Evolutionary conservation across 2,888 invertebrate genomes (phyloP).

Genomic region (Cantharis rustica): DNA sequence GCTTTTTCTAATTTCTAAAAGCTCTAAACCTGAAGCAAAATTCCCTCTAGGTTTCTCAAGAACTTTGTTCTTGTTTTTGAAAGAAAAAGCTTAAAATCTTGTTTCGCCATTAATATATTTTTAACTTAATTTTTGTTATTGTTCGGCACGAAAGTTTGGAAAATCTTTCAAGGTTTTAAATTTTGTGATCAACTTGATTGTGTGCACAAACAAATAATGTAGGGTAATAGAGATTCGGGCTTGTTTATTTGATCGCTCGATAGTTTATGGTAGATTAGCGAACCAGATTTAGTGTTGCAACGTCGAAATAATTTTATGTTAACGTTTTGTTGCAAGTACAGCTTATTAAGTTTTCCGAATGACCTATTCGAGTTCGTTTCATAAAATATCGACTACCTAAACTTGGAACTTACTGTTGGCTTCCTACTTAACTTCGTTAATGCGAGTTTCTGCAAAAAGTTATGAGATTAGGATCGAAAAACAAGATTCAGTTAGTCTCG

Average conservation of each 20-base stretch:
- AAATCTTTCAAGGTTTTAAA: background rate
- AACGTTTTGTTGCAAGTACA: slow-evolving; percentile 19
- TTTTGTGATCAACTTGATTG: slow-evolving; percentile 23
- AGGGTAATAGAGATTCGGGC: slow-evolving; percentile 36
- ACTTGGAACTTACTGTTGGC: slow-evolving; percentile 21
- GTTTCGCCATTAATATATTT: background rate
- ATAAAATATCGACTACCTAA: slow-evolving; percentile 34
- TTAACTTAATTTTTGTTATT: background rate
- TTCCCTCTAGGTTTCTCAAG: background rate
- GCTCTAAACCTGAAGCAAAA: background rate
- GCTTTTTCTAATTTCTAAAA: background rate
- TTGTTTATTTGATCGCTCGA: slow-evolving; percentile 37
- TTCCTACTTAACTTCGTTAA: slow-evolving; percentile 25
- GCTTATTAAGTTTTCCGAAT: slow-evolving; percentile 21
- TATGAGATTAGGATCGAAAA: slow-evolving; percentile 18
- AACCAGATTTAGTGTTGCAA: slow-evolving; percentile 38
- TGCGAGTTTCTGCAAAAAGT: slow-evolving; percentile 15
- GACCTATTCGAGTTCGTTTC: slow-evolving; percentile 18
- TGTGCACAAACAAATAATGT: slow-evolving; percentile 34
- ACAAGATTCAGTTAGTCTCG: slow-evolving; percentile 6
- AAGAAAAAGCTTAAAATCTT: background rate
- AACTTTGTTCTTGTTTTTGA: background rate
- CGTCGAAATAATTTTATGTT: slow-evolving; percentile 29
- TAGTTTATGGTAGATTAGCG: slow-evolving; percentile 42
- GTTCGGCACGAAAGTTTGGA: background rate